These are phyloP conservation scores for Trimorus sp. DNA, from an alignment of 2,888 invertebrate genomes.

Conservation along the genomic window DNA sequence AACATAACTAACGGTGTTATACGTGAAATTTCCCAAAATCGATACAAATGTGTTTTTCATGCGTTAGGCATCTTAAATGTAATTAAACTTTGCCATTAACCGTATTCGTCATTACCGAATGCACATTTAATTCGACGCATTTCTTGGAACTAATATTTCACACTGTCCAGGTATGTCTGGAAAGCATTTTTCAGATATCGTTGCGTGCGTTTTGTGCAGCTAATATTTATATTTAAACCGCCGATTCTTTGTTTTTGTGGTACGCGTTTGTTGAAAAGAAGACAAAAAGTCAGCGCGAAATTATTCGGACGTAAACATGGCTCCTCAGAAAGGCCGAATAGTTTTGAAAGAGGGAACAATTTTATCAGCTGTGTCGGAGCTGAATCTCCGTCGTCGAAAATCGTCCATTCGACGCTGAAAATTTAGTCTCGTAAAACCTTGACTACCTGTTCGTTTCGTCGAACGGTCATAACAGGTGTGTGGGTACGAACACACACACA, in stretches of 20 bases:
- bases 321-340: constrained; percentile 22
- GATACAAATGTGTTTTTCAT: no score
- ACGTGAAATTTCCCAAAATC: no score
- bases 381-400: constrained; percentile 48
- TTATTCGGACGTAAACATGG: constrained; percentile 24
- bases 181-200: no score
- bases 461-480: constrained; percentile 59
- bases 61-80: no score
- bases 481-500: constrained; percentile 23
- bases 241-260: background rate
- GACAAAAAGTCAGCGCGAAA: constrained; percentile 2
- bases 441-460: constrained; percentile 66
- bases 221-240: background rate
- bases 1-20: no score
- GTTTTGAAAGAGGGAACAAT: constrained; percentile 47
- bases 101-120: no score
- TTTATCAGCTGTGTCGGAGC: constrained; percentile 48
- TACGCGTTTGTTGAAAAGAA: background rate
- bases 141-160: no score
- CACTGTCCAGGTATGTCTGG: no score
- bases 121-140: no score
- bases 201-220: no score
- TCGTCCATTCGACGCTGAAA: constrained; percentile 47
- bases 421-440: constrained; percentile 59
- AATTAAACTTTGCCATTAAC: no score